Percentiles rank a stretch among this genome's conserved stretches.
These are phyloP conservation scores for Enteromius afrohamiltoni DNA, from an alignment of 2,797 vertebrate species.

Conservation along the genomic window DNA sequence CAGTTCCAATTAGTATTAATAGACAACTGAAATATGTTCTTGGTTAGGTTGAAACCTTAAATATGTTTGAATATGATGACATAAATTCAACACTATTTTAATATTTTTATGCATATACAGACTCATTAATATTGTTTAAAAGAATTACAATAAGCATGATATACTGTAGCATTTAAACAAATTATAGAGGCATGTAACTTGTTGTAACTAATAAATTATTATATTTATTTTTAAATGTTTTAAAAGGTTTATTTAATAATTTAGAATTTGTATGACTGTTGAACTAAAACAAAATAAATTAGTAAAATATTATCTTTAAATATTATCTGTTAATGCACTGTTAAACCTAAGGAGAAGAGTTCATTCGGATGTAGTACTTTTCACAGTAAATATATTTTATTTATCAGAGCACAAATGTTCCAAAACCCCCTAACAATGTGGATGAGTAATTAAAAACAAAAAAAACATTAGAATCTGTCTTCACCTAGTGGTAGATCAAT, in stretches of 20 bases:
- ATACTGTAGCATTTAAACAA: background rate
- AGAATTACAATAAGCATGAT: background rate
- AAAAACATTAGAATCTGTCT: background rate
- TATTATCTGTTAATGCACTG: too few relatives aligned
- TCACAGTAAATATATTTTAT: background rate
- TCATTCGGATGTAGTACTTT: too few relatives aligned
- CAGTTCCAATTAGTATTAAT: background rate
- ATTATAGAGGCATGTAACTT: background rate
- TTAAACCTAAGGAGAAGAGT: too few relatives aligned
- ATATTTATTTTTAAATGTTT: background rate
- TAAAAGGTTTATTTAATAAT: background rate
- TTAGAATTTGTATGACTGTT: too few relatives aligned
- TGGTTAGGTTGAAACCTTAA: background rate
- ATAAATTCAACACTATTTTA: slow-evolving; percentile 6
- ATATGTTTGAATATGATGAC: background rate
- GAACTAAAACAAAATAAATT: background rate
- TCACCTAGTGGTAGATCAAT: background rate
- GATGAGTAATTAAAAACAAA: background rate
- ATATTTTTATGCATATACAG: background rate
- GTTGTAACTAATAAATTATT: background rate
- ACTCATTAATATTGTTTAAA: background rate
- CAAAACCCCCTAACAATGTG: background rate
- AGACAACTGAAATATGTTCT: background rate
- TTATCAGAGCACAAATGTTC: background rate
- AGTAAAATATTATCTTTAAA: background rate